Conservation (phyloP, 1,140 invertebrate genomes). For the Aradophagus sp. region DNA sequence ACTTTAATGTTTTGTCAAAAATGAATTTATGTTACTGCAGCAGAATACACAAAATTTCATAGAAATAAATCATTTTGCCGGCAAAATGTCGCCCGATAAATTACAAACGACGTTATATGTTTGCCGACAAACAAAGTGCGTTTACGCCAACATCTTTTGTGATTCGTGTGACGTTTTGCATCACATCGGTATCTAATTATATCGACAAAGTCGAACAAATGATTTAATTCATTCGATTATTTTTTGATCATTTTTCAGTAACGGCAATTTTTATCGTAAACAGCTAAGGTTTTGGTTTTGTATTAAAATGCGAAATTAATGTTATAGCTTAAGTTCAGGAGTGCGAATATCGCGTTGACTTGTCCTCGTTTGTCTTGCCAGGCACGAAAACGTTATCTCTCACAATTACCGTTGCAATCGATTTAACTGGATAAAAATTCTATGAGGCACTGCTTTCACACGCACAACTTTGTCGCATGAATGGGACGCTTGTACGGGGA, state of each 20-base stretch:
- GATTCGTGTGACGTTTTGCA: too few relatives aligned
- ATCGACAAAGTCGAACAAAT: slow-evolving; percentile 1
- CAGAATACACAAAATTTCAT: slow-evolving; percentile 2
- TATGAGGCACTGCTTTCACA: slow-evolving; percentile 38
- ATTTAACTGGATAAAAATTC: slow-evolving; percentile 53
- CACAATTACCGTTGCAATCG: slow-evolving; percentile 49
- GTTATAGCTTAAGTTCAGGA: slow-evolving; percentile 25
- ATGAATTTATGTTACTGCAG: slow-evolving; percentile 2
- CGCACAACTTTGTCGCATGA: slow-evolving; percentile 30
- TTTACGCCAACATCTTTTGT: too few relatives aligned
- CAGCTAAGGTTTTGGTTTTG: slow-evolving; percentile 28
- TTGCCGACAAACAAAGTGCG: background rate
- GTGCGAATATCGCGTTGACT: slow-evolving; percentile 39
- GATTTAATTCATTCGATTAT: slow-evolving; percentile 7
- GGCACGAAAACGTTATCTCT: slow-evolving; percentile 52
- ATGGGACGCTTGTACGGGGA: slow-evolving; percentile 6
- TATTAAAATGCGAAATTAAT: slow-evolving; percentile 51
- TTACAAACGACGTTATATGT: slow-evolving; percentile 1
- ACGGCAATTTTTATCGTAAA: slow-evolving; percentile 21
- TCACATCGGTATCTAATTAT: background rate
- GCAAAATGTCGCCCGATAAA: slow-evolving; percentile 1
- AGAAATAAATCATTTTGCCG: slow-evolving; percentile 7
- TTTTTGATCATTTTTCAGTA: background rate
- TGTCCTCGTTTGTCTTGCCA: slow-evolving; percentile 44
- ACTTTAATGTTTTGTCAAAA: slow-evolving; percentile 20